Conservation (phyloP, 2,888 invertebrate species). For the Orthosia incerta region DNA sequence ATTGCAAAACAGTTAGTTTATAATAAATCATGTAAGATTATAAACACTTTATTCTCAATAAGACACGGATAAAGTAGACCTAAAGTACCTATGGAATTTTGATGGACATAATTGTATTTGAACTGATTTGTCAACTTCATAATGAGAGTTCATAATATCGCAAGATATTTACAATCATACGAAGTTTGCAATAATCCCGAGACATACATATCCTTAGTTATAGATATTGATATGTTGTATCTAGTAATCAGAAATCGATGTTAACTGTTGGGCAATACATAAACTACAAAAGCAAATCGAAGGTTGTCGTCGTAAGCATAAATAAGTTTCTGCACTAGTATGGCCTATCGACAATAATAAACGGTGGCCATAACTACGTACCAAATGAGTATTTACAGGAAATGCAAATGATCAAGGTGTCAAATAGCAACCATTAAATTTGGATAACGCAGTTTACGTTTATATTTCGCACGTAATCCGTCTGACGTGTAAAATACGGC, state of each 20-base stretch:
- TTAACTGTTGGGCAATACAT: conserved; percentile 43
- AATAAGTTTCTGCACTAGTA: conserved; percentile 64
- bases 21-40: no score
- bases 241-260: conserved; percentile 31
- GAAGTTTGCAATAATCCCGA: no score
- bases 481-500: conserved; percentile 85
- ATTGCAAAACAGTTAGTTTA: no score
- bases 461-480: conserved; percentile 86
- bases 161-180: no score
- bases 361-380: conserved; percentile 74
- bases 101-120: no score
- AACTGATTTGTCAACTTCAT: no score
- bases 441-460: conserved; percentile 81
- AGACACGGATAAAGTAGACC: no score
- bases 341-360: conserved; percentile 75
- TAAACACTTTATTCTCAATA: no score
- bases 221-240: neutral
- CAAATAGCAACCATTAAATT: conserved; percentile 84
- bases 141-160: no score
- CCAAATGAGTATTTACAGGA: conserved; percentile 77
- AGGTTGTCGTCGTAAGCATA: conserved; percentile 69
- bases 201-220: neutral
- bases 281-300: conserved; percentile 56
- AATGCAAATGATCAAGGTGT: conserved; percentile 81
- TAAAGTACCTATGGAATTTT: no score